Evolutionary conservation across 2,797 vertebrate genomes (phyloP).

Genomic region (Synaphobranchus kaupii): DNA sequence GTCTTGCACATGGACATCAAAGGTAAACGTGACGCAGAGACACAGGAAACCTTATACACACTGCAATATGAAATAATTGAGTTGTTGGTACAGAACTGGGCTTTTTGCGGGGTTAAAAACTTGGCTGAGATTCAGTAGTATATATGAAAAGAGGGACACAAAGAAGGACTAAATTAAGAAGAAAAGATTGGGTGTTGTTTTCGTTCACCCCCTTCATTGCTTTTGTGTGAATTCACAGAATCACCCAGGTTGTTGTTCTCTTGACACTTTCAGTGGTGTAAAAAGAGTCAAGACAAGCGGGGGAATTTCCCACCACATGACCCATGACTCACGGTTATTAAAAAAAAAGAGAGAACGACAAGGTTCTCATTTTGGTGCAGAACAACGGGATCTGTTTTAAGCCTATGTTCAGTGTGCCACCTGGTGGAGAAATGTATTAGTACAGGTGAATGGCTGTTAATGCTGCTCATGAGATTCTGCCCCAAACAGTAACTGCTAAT

Average conservation of each 20-base stretch:
- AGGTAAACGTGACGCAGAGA: constrained; percentile 68
- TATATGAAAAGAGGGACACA: background rate
- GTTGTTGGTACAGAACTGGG: background rate
- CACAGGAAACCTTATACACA: background rate
- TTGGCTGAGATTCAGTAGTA: background rate
- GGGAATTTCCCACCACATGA: constrained; percentile 35
- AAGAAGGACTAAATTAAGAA: background rate
- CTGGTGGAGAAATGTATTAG: background rate
- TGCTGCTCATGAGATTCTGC: background rate
- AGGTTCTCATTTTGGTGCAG: background rate
- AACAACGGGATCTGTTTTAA: background rate
- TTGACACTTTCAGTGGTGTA: constrained; percentile 16
- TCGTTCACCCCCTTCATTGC: background rate
- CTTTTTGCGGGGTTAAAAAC: background rate
- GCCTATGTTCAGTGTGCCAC: background rate
- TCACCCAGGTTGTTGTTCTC: constrained; percentile 16
- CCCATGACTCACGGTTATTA: constrained; percentile 21
- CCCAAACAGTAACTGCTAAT: background rate
- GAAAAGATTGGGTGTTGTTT: background rate
- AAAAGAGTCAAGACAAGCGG: constrained; percentile 26
- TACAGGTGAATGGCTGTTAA: background rate
- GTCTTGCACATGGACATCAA: constrained; percentile 92
- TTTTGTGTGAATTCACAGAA: constrained; percentile 11
- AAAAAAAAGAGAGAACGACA: constrained; percentile 17
- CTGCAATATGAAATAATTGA: background rate